Base-by-base conservation (phyloP, 2,888 invertebrate species). In the Tetrapedia diversipes region DNA sequence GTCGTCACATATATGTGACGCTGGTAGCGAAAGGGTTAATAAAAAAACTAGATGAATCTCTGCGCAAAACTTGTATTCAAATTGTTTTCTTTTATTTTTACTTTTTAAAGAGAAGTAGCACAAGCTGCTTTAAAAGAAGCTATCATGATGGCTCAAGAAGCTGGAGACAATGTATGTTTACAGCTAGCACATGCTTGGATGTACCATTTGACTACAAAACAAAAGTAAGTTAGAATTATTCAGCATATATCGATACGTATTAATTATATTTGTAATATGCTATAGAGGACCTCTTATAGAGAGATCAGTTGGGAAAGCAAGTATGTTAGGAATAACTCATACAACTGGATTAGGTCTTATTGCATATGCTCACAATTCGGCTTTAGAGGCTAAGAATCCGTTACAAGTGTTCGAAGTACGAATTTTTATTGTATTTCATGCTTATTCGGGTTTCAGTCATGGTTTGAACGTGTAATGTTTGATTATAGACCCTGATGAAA, bases 111-210 rank as follows among this genome's bases (percentile, higher is more conserved):
- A 78, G 94, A 95, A 57, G 95, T 97, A 89, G 97, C 97, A 0
- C 92, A 96, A 88, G 94, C 95, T 72, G 95, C 97, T 19, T 93
- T 98, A n/a, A 95, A 95, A 83, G 98, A 98, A 92, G 96, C 97
- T 11, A 95, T 98, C 65, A 95, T 95, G 92, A 94, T 97, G 89
- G 97, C 98, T 4, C 98, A 98, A 91, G 97, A 97, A 92, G 95
- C 96, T 70, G 96, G 95, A 74, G 98, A 98, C 91, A 95, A 95
- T 87, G 94, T 96, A 66, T 98, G 97, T 89, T 93, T 98, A 65
- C 97, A 97, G 91, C 95, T 97, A 89, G 96, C 97, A 64, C 95
- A 96, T 87, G 96, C 96, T 59, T 98, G 97, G 97, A 94, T 97
- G 86, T 94, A 94, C 82, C 94, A 94, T 80, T 91, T 95, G 22